Conservation (phyloP, 1,140 invertebrate species). For the Acromyrmex charruanus region DNA sequence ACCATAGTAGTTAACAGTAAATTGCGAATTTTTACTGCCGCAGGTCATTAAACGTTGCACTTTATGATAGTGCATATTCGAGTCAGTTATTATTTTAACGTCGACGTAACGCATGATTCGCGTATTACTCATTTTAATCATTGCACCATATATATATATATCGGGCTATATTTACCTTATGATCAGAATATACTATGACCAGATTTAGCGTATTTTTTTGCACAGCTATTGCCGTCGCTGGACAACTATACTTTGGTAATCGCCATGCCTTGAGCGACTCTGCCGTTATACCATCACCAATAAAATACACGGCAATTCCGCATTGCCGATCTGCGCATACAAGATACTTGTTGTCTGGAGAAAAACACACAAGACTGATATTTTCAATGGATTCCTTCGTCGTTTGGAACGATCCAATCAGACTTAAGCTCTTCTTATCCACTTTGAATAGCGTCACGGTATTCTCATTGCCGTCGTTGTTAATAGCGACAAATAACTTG, state of each 20-base stretch:
- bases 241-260: conserved; percentile 89
- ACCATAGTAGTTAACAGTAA: not conserved
- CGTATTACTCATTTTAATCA: conserved; percentile 46
- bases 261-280: conserved; percentile 86
- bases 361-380: conserved; percentile 83
- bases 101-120: not conserved
- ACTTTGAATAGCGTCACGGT: conserved; percentile 79
- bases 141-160: not conserved
- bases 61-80: conserved; percentile 18
- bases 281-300: conserved; percentile 75
- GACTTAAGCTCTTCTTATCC: conserved; percentile 77
- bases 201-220: conserved; percentile 87
- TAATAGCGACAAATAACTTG: conserved; percentile 81
- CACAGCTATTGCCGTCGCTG: conserved; percentile 89
- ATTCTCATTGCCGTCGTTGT: conserved; percentile 72
- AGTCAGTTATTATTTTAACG: conserved; percentile 22
- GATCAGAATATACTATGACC: conserved; percentile 91
- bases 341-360: conserved; percentile 88
- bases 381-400: conserved; percentile 77
- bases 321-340: conserved; percentile 88
- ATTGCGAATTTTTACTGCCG: conserved; percentile 16
- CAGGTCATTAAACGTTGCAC: conserved; percentile 10
- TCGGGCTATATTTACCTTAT: conserved; percentile 87
- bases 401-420: conserved; percentile 77
- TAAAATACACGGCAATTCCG: conserved; percentile 88